phyloP scores from a whole-genome alignment of 2,797 vertebrate genomes.

The Lophotriccus pileatus region DNA sequence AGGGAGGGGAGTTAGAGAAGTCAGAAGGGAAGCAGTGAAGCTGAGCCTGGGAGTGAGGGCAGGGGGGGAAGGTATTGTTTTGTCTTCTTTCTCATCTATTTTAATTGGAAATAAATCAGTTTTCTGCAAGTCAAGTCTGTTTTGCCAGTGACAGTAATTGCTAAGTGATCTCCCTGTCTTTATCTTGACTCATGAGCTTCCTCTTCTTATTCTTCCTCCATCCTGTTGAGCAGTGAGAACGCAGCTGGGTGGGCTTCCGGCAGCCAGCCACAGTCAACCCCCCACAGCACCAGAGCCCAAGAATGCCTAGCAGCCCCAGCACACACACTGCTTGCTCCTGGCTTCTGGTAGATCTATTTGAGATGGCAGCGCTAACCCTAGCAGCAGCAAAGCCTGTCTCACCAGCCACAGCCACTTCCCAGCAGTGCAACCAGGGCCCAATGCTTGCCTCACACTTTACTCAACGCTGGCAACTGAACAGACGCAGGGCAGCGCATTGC shows the following conservation, averaged over 20 bases:
- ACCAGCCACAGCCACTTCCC: not conserved
- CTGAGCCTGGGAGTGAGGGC: not conserved
- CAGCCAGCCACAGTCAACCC: not conserved
- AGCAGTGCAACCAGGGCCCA: not conserved
- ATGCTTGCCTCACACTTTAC: not conserved
- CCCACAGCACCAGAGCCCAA: not conserved
- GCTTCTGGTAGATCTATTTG: not conserved
- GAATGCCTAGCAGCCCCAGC: not conserved
- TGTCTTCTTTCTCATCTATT: not conserved
- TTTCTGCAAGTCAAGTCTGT: not conserved
- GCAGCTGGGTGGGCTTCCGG: not conserved
- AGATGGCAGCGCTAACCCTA: not conserved
- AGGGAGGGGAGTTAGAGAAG: not conserved
- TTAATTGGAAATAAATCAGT: not conserved
- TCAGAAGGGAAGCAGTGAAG: not conserved
- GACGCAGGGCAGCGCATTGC: not conserved
- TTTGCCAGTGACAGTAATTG: not conserved
- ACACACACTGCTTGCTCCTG: not conserved
- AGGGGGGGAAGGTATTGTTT: fast-evolving
- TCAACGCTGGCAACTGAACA: not conserved
- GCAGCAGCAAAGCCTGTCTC: not conserved
- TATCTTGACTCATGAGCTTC: not conserved
- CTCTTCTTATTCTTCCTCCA: not conserved
- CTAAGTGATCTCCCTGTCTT: not conserved
- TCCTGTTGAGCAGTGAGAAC: not conserved